Conservation (phyloP, 2,888 invertebrate genomes). For the Agrotis segetum region DNA sequence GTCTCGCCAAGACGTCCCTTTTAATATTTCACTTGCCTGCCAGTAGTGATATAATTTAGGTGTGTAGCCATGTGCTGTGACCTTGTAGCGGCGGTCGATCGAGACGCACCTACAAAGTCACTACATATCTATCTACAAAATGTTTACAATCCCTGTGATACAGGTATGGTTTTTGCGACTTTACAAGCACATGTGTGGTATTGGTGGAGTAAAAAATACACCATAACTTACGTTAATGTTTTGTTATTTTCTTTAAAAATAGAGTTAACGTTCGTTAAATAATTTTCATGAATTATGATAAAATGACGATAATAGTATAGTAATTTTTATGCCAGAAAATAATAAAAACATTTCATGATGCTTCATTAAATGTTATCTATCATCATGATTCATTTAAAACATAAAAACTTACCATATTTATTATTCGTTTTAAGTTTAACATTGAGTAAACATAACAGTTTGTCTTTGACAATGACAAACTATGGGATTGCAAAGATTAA, state of each 20-base stretch:
- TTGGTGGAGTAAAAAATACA: background rate
- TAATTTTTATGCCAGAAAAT: background rate
- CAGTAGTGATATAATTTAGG: constrained; percentile 47
- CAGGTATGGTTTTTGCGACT: constrained; percentile 3
- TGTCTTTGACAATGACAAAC: no score
- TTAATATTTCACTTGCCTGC: constrained; percentile 31
- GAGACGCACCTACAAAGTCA: constrained; percentile 59
- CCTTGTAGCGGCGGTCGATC: constrained; percentile 62
- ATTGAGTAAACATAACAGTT: no score
- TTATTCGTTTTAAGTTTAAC: no score
- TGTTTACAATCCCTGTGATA: constrained; percentile 12
- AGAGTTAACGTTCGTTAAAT: background rate
- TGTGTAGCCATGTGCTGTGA: constrained; percentile 49
- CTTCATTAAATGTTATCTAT: no score
- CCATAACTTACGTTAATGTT: background rate
- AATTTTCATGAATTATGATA: background rate
- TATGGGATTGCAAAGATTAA: no score
- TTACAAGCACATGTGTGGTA: background rate
- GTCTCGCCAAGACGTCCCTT: constrained; percentile 20
- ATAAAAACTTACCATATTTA: no score
- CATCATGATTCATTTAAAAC: no score
- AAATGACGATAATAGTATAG: no score
- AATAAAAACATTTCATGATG: background rate
- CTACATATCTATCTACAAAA: constrained; percentile 21
- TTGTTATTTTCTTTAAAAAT: background rate